A percentile compares a stretch with the other conserved stretches of the same genome.
These are phyloP conservation scores for Xylophagus ater DNA, from an alignment of 2,888 invertebrate genomes.

Conservation along the genomic window DNA sequence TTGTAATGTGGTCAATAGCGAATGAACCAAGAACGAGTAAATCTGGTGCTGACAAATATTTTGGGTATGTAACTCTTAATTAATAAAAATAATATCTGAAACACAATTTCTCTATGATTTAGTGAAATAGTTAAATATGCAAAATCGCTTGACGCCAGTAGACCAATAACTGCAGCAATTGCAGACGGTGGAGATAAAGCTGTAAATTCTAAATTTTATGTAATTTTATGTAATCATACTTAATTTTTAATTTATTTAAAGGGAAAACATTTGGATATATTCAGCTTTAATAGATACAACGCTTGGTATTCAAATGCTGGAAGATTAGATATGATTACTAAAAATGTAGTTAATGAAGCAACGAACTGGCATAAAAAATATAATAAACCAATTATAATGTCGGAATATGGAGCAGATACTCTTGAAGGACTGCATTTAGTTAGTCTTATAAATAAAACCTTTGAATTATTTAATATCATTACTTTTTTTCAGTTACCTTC, in stretches of 20 bases:
- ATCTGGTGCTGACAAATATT: conserved; percentile 63
- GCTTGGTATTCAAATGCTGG: conserved; percentile 90
- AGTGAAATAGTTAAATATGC: conserved; percentile 69
- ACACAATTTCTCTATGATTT: too few relatives aligned
- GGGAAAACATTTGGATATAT: conserved; percentile 74
- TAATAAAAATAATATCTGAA: too few relatives aligned
- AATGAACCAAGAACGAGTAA: conserved; percentile 79
- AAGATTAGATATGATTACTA: conserved; percentile 59
- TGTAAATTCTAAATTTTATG: conserved; percentile 40
- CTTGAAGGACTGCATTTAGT: conserved; percentile 84
- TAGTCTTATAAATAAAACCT: too few relatives aligned
- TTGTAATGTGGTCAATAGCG: conserved; percentile 93
- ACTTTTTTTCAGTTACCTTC: conserved; percentile 52
- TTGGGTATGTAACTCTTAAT: too few relatives aligned
- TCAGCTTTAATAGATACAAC: conserved; percentile 95
- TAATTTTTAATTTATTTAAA: conserved; percentile 27
- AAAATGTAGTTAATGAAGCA: conserved; percentile 64
- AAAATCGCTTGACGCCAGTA: conserved; percentile 60
- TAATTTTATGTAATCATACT: too few relatives aligned
- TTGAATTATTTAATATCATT: too few relatives aligned
- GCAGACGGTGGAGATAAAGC: conserved; percentile 53
- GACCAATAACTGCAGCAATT: conserved; percentile 77
- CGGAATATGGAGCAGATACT: conserved; percentile 95
- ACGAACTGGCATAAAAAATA: conserved; percentile 65
- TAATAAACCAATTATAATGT: conserved; percentile 83